These are phyloP conservation scores for Bubo bubo DNA, from an alignment of 2,113 vertebrate species.

Conservation along the genomic window DNA sequence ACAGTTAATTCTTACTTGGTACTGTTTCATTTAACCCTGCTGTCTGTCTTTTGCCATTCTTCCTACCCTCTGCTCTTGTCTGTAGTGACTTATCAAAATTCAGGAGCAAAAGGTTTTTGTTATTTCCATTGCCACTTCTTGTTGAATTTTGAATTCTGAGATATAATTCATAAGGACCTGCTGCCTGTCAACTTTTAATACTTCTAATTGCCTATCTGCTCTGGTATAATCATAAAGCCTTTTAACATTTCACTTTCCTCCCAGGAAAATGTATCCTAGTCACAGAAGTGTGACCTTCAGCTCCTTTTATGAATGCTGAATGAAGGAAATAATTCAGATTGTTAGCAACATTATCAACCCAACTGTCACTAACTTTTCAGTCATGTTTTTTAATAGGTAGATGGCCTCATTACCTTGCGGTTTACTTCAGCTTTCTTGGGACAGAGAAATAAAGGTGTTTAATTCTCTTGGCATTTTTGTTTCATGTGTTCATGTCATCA, in stretches of 20 bases:
- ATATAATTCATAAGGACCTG: constrained; percentile 16
- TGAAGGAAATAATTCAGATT: constrained; percentile 45
- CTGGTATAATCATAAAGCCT: constrained; percentile 26
- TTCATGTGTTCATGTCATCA: neutral
- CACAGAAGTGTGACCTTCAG: constrained; percentile 56
- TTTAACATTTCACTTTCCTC: constrained; percentile 49
- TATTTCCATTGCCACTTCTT: neutral
- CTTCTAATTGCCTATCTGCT: constrained; percentile 45
- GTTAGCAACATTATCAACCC: neutral
- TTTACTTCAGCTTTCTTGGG: neutral
- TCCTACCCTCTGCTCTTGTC: neutral
- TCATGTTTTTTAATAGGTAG: neutral
- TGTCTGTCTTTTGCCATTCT: neutral
- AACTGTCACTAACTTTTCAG: neutral
- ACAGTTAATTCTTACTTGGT: neutral
- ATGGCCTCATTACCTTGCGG: neutral
- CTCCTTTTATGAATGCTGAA: constrained; percentile 31
- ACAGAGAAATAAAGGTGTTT: neutral
- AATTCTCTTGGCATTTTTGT: neutral
- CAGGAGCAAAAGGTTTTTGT: neutral
- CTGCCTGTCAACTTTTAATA: constrained; percentile 17
- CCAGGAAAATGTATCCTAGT: constrained; percentile 18
- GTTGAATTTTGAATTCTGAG: constrained; percentile 21
- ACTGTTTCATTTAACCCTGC: neutral
- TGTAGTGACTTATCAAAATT: neutral